Evolutionary conservation across 2,797 vertebrate species (phyloP).

Genomic region (Sebastes steindachneri): DNA sequence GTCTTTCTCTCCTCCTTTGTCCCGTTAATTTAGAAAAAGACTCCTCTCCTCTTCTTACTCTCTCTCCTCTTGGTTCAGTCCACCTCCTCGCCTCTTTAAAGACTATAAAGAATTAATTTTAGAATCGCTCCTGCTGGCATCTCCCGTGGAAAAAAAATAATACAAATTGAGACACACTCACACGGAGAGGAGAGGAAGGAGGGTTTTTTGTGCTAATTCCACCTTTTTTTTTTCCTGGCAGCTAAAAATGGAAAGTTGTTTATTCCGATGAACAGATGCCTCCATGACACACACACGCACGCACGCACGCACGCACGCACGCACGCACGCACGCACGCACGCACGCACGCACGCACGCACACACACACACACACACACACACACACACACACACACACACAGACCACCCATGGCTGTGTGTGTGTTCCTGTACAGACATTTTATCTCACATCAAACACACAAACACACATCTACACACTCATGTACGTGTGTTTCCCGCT

Average conservation of each 20-base stretch:
- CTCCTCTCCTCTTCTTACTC: not conserved
- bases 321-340: no score
- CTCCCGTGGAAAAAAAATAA: not conserved
- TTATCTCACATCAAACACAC: conserved; percentile 1
- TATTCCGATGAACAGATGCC: conserved; percentile 68
- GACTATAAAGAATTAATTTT: conserved; percentile 37
- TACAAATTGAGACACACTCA: conserved; percentile 6
- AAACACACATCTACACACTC: not conserved
- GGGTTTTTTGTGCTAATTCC: conserved; percentile 42
- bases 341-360: no score
- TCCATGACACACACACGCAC: not conserved
- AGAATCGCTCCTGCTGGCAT: conserved; percentile 34
- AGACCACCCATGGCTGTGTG: conserved; percentile 7
- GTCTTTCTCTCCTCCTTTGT: not conserved
- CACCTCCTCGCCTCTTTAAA: conserved; percentile 7
- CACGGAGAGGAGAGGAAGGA: not conserved
- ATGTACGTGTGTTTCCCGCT: not conserved
- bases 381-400: conserved; percentile 23
- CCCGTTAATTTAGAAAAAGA: not conserved
- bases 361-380: no score
- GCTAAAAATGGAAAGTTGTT: conserved; percentile 69
- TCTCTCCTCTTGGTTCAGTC: not conserved
- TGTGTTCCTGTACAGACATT: conserved; percentile 2
- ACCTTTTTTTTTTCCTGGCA: conserved; percentile 45
- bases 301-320: no score